phyloP scores from a whole-genome alignment of 2,797 vertebrate genomes.

The Clarias laeviceps region DNA sequence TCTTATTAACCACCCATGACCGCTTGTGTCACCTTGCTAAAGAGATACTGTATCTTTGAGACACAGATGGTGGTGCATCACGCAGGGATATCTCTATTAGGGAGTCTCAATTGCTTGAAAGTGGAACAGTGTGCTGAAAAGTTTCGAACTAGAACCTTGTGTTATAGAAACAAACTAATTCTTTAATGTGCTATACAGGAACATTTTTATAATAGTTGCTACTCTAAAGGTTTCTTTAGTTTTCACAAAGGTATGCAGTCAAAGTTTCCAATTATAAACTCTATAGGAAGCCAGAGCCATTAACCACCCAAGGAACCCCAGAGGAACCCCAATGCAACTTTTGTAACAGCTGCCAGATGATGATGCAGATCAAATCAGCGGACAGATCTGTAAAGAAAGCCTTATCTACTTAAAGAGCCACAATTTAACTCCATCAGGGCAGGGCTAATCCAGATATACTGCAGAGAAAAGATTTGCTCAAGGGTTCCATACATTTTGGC shows the following conservation, averaged over 20 bases:
- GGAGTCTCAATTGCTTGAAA: not conserved
- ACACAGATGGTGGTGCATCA: not conserved
- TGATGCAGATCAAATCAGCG: conserved; percentile 37
- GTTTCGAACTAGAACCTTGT: too few species aligned
- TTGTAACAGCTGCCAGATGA: conserved; percentile 55
- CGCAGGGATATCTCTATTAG: not conserved
- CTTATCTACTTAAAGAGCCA: conserved; percentile 59
- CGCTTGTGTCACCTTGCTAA: not conserved
- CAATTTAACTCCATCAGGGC: conserved; percentile 72
- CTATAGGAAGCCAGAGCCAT: not conserved
- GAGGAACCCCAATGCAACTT: not conserved
- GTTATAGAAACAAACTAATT: not conserved
- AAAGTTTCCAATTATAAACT: not conserved
- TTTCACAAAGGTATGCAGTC: not conserved
- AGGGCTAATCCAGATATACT: conserved; percentile 56
- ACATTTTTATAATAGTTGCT: not conserved
- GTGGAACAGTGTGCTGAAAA: not conserved
- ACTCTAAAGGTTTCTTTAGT: not conserved
- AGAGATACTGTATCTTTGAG: not conserved
- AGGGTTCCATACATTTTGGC: conserved; percentile 54
- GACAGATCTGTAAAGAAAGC: conserved; percentile 50
- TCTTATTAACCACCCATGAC: not conserved
- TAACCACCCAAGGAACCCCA: not conserved
- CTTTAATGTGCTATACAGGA: not conserved
- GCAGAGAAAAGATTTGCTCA: conserved; percentile 44